Base-by-base conservation (phyloP, 2,797 vertebrate genomes). In the Psittacula echo region DNA sequence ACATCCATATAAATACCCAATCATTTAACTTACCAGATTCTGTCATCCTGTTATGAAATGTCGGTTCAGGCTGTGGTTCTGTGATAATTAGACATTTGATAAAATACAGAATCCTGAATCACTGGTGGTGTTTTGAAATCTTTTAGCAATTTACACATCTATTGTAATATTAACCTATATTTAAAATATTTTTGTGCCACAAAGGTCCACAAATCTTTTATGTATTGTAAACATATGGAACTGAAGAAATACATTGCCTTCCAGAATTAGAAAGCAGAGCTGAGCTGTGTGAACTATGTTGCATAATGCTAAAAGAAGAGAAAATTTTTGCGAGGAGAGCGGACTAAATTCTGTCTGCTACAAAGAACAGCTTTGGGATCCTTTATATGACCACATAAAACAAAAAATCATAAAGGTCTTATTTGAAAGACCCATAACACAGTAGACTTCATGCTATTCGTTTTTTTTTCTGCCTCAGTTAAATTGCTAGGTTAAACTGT, bases 321-420 rank as follows among this genome's bases (percentile, higher is more conserved):
- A 75, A 68, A 37, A 10, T n/a, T 62, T 85, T 92, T 58, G 51
- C 34, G 50, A 89, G 74, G 64, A 94, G 71, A 94, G 42, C 8
- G 74, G 45, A 89, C 47, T 42, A 85, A 89, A 78, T 94, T 89
- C 73, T 5, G 1, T 37, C 81, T 72, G 20, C 39, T 65, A 66
- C 73, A 78, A 80, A 89, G 61, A 85, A 72, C 42, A 91, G 45
- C 58, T 72, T 44, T 74, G 39, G 75, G 53, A 82, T 82, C 22
- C 30, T 61, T 94, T 95, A 93, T 89, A 92, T 85, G 65, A 42
- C 24, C 72, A 78, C 32, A 86, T 87, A 92, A 93, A 95, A 93
- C 76, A 81, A 85, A 81, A 93, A 93, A 89, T 80, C 53, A 22
- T 60, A 75, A 48, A 87, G 42, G 54, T 92, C 67, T 77, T 72